These are phyloP conservation scores for Leucophenga montana DNA, from an alignment of 2,888 invertebrate species.

Conservation along the genomic window DNA sequence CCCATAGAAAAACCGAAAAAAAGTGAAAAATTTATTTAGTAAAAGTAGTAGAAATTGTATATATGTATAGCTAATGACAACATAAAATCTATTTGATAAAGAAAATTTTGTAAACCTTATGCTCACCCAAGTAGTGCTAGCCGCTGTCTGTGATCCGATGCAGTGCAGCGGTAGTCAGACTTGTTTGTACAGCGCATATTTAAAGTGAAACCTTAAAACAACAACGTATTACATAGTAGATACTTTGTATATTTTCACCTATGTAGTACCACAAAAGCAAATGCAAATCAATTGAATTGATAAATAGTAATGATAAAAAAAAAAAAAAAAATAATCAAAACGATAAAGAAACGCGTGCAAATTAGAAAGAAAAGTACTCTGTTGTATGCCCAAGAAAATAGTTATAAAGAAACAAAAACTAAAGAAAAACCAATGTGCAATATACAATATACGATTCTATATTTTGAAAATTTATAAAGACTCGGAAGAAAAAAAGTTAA, in stretches of 20 bases:
- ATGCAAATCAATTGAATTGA: too few species aligned
- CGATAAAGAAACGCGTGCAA: background rate
- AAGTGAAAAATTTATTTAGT: too few species aligned
- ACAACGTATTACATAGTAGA: background rate
- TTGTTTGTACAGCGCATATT: constrained; percentile 11
- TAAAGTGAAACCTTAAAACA: background rate
- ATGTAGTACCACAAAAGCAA: too few species aligned
- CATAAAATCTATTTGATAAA: background rate
- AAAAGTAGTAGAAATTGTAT: too few species aligned
- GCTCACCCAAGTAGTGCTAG: constrained; percentile 64
- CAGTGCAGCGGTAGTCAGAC: constrained; percentile 10
- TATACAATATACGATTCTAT: too few species aligned
- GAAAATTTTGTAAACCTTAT: constrained; percentile 59
- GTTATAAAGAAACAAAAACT: background rate
- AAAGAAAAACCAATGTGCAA: background rate
- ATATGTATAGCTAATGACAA: background rate
- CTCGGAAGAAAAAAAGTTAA: too few species aligned
- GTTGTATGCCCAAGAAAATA: too few species aligned
- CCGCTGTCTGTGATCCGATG: background rate
- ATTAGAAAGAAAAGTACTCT: too few species aligned
- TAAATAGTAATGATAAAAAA: background rate
- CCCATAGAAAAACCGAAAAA: too few species aligned
- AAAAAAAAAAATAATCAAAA: background rate
- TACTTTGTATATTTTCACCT: background rate
- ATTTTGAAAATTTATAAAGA: background rate